A percentile compares a stretch with the other conserved stretches of the same genome.
These are phyloP conservation scores for Monopterus albus DNA, from an alignment of 2,113 vertebrate species.

Conservation along the genomic window DNA sequence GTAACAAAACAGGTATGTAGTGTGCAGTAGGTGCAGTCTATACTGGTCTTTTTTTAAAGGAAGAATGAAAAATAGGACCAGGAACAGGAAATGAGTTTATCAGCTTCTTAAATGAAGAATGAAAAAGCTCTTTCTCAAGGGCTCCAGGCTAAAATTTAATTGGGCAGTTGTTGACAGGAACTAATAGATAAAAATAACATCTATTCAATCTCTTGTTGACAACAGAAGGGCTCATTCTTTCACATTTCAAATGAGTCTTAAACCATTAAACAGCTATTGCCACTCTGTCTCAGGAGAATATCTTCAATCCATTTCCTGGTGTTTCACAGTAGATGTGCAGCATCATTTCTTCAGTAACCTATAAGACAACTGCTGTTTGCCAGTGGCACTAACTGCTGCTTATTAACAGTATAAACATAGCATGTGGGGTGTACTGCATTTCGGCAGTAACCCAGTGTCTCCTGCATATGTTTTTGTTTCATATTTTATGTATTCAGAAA, in stretches of 20 bases:
- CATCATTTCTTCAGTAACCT: slow-evolving; percentile 31
- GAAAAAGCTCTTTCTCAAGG: slow-evolving; percentile 31
- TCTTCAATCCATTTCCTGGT: slow-evolving; percentile 41
- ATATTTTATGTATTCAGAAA: slow-evolving; percentile 1
- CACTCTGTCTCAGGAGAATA: slow-evolving; percentile 37
- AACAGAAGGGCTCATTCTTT: slow-evolving; percentile 44
- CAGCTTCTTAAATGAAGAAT: slow-evolving; percentile 23
- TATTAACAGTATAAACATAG: slow-evolving; percentile 27
- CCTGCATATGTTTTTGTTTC: neutral
- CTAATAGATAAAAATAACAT: slow-evolving; percentile 60
- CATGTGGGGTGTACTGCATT: slow-evolving; percentile 11
- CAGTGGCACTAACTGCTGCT: slow-evolving; percentile 27
- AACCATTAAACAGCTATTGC: slow-evolving; percentile 56
- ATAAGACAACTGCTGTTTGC: slow-evolving; percentile 33
- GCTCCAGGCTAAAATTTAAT: slow-evolving; percentile 69
- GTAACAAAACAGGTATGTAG: no score
- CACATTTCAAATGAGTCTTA: slow-evolving; percentile 59
- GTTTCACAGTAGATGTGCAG: slow-evolving; percentile 54
- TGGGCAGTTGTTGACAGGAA: slow-evolving; percentile 63
- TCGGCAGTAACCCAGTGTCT: slow-evolving; percentile 4
- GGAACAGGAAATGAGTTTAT: slow-evolving; percentile 32
- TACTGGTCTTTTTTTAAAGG: no score
- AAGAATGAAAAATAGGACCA: slow-evolving; percentile 25
- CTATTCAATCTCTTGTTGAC: slow-evolving; percentile 54
- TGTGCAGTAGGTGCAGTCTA: neutral